Base-by-base conservation (phyloP, 2,888 invertebrate genomes). In the Chrysomela aeneicollis region DNA sequence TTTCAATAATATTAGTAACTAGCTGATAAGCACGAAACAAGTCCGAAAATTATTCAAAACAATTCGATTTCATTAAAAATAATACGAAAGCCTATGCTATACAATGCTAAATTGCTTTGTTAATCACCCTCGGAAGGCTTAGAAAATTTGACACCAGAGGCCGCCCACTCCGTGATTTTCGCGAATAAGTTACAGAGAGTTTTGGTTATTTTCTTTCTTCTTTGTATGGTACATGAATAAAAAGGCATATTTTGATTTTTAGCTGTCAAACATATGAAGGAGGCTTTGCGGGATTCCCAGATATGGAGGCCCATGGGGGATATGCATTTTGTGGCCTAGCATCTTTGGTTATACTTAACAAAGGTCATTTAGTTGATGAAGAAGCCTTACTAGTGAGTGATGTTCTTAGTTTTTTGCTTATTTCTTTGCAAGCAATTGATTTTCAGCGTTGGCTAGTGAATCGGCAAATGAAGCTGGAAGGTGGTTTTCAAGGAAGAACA, bases 241-340 rank as follows among this genome's bases (percentile, higher is more conserved):
- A n/a, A n/a, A n/a, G n/a, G n/a, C n/a, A n/a, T n/a, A n/a, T 26
- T 26, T 26, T 26, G 26, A 58, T 60, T 60, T 74, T 78, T 58
- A 90, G 92, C 71, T 98, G 98, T 85, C 98, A 99, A 83, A 97
- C 97, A 0, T 99, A 98, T 84, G 99, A 99, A 84, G 99, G 99
- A 49, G 99, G 99, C 0, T 99, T 99, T 85, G 93, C 93, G 42
- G 98, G 97, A 0, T 91, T 87, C 71, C 95, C 95, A 0, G 95
- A 94, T 8, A 90, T 95, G 88, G 99, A 99, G 83, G 98, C 99
- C 5, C 99, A 99, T 84, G 99, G 99, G 1, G 99, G 99, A n/a
- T 99, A 99, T 83, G 92, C 98, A 0, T 99, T 95, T 83, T 99
- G 99, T 86, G 98, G 95, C 0, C 87, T 98, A 68, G 97, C 98